phyloP scores from a whole-genome alignment of 1,140 invertebrate species.

The Eubasilissa regina region DNA sequence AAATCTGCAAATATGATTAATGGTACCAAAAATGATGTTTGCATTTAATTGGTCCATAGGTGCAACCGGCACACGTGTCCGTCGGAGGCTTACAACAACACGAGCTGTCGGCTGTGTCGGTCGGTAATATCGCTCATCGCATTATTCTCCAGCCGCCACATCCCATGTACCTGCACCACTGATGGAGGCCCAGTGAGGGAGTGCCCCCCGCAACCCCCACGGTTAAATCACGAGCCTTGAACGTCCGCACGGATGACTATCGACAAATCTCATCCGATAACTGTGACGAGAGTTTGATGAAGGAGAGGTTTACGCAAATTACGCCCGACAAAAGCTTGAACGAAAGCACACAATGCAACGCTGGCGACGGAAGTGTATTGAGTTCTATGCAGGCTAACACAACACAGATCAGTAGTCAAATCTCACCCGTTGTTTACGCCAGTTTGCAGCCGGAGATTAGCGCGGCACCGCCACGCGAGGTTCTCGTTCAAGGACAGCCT shows the following conservation, averaged over 20 bases:
- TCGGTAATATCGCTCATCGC: conserved; percentile 65
- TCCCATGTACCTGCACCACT: conserved; percentile 63
- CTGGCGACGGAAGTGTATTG: too few relatives aligned
- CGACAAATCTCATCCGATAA: background rate
- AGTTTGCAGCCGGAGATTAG: background rate
- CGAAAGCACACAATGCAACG: too few relatives aligned
- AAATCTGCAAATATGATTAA: too few relatives aligned
- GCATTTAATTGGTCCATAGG: conserved; percentile 57
- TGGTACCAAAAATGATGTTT: background rate
- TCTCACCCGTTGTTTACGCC: background rate
- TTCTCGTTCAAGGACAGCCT: too few relatives aligned
- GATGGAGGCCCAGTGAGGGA: conserved; percentile 55
- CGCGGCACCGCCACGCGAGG: too few relatives aligned
- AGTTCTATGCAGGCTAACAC: background rate
- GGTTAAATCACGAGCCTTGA: background rate
- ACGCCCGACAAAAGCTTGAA: too few relatives aligned
- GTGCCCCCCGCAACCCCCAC: conserved; percentile 57
- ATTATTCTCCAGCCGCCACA: conserved; percentile 67
- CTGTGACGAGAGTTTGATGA: background rate
- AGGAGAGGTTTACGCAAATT: background rate
- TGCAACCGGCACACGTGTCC: conserved; percentile 64
- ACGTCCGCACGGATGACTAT: background rate
- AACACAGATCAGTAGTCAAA: background rate
- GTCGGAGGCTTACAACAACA: conserved; percentile 65
- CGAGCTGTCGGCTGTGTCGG: conserved; percentile 61